Evolutionary conservation across 2,888 invertebrate species (phyloP).

Genomic region (Erebia epiphron): DNA sequence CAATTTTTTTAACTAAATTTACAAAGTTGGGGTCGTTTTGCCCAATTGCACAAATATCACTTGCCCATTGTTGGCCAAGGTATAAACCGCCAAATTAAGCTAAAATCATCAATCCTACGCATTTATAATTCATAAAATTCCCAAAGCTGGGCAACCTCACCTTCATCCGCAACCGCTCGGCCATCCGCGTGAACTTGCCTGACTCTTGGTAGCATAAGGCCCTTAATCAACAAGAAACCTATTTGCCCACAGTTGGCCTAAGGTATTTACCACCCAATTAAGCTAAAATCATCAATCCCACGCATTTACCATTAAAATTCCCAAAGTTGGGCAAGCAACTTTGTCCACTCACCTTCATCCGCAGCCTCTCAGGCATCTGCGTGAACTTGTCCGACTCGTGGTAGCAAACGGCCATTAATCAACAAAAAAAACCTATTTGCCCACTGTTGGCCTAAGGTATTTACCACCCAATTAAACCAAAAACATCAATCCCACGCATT

Average conservation of each 20-base stretch:
- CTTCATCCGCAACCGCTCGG: constrained; percentile 84
- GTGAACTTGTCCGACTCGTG: neutral
- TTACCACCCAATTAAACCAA: neutral
- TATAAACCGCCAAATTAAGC: neutral
- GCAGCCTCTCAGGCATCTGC: neutral
- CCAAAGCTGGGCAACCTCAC: constrained; percentile 58
- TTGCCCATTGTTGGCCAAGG: neutral
- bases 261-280: neutral
- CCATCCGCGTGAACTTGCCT: neutral
- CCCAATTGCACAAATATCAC: too few species aligned
- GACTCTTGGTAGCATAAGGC: constrained; percentile 75
- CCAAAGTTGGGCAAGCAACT: neutral
- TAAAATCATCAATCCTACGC: neutral
- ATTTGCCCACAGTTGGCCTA: neutral
- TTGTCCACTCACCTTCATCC: constrained; percentile 89
- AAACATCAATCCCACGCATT: neutral
- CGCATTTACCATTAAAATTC: neutral
- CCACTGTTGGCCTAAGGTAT: neutral
- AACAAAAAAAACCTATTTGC: constrained; percentile 40
- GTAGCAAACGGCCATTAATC: constrained; percentile 86
- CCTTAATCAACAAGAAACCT: constrained; percentile 79
- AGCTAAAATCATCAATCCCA: neutral
- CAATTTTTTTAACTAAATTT: too few species aligned
- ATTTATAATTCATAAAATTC: neutral
- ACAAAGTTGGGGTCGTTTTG: too few species aligned